These are phyloP conservation scores for Urocitellus parryii DNA, from an alignment of 2,113 vertebrate species.

Conservation along the genomic window DNA sequence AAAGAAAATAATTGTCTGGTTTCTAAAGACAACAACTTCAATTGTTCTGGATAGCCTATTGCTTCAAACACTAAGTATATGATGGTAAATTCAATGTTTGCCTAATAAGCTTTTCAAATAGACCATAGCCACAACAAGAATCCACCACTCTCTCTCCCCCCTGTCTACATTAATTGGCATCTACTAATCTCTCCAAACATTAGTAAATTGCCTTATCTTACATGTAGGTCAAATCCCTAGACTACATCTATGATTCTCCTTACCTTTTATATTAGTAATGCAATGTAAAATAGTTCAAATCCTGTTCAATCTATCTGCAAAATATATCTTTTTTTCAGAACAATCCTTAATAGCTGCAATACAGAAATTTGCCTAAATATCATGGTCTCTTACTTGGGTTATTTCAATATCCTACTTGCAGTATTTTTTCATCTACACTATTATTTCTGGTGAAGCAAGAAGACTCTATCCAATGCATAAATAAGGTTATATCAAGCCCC, in stretches of 20 bases:
- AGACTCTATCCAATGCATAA: neutral
- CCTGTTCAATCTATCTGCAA: neutral
- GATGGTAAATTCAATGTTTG: neutral
- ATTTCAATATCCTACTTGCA: neutral
- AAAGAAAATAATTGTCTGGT: neutral
- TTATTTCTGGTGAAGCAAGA: neutral
- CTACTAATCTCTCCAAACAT: neutral
- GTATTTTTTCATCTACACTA: neutral
- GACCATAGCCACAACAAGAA: neutral
- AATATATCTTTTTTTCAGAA: neutral
- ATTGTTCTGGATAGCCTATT: neutral
- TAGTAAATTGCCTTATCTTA: neutral
- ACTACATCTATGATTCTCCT: neutral
- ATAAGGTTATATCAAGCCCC: neutral
- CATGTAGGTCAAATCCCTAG: neutral
- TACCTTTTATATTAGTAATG: neutral
- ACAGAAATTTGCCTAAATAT: neutral
- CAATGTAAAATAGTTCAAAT: slow-evolving; percentile 20
- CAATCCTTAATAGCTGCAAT: neutral
- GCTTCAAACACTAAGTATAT: neutral
- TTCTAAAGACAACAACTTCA: neutral
- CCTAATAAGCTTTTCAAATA: neutral
- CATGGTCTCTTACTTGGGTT: neutral
- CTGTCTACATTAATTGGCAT: neutral
- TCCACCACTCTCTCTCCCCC: neutral